Evolutionary conservation across 2,797 vertebrate species (phyloP).

Genomic region (Vultur gryphus): DNA sequence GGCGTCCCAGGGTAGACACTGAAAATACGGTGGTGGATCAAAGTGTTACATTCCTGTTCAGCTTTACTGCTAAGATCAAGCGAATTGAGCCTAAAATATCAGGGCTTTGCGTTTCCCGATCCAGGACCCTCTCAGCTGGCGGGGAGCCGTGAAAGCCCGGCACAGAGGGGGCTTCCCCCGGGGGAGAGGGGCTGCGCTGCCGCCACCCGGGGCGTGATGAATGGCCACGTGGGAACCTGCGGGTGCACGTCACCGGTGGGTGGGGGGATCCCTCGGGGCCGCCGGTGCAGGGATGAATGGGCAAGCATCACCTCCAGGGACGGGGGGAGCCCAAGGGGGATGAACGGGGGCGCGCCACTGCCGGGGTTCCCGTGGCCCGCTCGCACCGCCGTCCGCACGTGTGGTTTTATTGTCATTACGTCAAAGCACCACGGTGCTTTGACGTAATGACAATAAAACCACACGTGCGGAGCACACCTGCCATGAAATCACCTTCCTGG

Average conservation of each 20-base stretch:
- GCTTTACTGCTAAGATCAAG: neutral
- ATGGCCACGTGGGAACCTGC: neutral
- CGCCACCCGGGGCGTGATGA: accelerated
- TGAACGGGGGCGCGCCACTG: accelerated
- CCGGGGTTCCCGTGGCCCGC: neutral
- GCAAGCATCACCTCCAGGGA: neutral
- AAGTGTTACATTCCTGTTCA: accelerated
- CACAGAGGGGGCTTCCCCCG: neutral
- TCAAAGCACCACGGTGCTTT: neutral
- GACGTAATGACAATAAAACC: accelerated
- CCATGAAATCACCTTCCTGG: neutral
- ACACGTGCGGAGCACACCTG: accelerated
- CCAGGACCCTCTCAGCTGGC: accelerated
- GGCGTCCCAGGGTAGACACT: neutral
- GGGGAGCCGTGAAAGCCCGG: neutral
- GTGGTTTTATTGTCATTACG: neutral
- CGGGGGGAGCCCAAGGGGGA: accelerated
- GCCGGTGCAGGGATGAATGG: accelerated
- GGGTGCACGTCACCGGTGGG: accelerated
- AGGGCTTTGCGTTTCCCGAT: neutral
- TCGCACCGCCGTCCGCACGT: accelerated
- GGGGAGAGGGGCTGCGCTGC: neutral
- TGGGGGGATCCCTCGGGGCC: neutral
- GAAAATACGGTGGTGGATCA: accelerated
- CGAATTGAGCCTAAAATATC: neutral